Conservation (phyloP, 2,888 invertebrate species). For the Rhaphigaster nebulosa region DNA sequence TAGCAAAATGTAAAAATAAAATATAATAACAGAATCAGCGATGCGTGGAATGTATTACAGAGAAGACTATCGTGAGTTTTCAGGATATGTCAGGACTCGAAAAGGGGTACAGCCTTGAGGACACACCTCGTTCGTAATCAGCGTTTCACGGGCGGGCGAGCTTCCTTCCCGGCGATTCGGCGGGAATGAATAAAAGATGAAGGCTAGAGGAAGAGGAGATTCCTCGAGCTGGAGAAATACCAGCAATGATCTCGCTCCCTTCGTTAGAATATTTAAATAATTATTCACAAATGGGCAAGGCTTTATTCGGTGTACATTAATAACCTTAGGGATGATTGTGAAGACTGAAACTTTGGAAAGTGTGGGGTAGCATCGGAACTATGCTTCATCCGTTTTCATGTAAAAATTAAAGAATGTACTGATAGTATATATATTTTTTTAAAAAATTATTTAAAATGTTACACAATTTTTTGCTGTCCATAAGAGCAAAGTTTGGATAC, state of each 20-base stretch:
- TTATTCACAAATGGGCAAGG: neutral
- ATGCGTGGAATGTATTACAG: neutral
- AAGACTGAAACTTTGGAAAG: neutral
- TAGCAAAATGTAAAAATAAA: neutral
- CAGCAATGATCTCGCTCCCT: too few relatives aligned
- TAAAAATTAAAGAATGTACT: too few relatives aligned
- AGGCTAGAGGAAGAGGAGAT: slow-evolving; percentile 3
- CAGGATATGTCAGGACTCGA: neutral
- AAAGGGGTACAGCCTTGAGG: neutral
- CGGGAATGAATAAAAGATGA: slow-evolving; percentile 42
- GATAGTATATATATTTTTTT: too few relatives aligned
- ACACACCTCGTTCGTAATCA: slow-evolving; percentile 47
- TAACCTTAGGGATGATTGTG: neutral
- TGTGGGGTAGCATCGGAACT: neutral
- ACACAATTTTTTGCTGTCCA: too few relatives aligned
- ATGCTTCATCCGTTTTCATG: too few relatives aligned
- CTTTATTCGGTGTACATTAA: neutral
- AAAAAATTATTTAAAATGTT: too few relatives aligned
- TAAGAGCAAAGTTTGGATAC: too few relatives aligned
- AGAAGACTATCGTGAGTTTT: neutral
- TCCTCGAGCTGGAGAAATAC: neutral
- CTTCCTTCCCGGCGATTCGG: slow-evolving; percentile 28
- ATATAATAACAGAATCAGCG: neutral
- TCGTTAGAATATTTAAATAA: neutral
- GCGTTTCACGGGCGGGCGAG: slow-evolving; percentile 44